Evolutionary conservation across 2,797 vertebrate genomes (phyloP).

Genomic region (Enteromius paludinosus): DNA sequence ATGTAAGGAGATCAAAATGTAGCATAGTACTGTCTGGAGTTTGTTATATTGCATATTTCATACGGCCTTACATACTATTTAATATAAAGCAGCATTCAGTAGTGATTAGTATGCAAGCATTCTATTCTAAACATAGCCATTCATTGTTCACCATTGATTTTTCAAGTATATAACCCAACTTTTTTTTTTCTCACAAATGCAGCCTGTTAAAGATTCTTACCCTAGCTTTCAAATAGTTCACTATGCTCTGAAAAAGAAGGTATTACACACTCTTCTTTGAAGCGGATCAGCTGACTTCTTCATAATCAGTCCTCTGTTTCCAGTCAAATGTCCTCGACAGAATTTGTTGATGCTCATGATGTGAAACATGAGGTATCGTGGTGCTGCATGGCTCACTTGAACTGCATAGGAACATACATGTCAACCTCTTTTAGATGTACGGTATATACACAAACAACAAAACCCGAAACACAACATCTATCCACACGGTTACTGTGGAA

Average conservation of each 20-base stretch:
- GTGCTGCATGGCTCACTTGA: constrained; percentile 45
- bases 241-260: constrained; percentile 42
- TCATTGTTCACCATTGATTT: constrained; percentile 45
- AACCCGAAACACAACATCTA: constrained; percentile 40
- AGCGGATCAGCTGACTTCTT: constrained; percentile 9
- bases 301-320: background rate
- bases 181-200: constrained; percentile 58
- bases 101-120: constrained; percentile 26
- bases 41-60: constrained; percentile 23
- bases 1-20: constrained; percentile 1
- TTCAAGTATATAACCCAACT: constrained; percentile 68
- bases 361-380: constrained; percentile 58
- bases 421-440: constrained; percentile 44
- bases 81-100: constrained; percentile 15
- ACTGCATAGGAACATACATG: constrained; percentile 51
- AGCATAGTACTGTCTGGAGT: constrained; percentile 3
- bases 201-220: constrained; percentile 58
- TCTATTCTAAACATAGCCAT: constrained; percentile 37
- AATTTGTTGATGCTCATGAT: constrained; percentile 24
- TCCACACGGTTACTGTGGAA: constrained; percentile 52
- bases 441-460: constrained; percentile 34
- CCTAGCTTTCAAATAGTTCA: constrained; percentile 46
- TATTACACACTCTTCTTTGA: constrained; percentile 58
- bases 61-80: background rate
- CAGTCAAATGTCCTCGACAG: background rate